Evolutionary conservation across 2,797 vertebrate species (phyloP), one percentile per base, ranked within the genome.

Genomic region (Botia kubotai): DNA sequence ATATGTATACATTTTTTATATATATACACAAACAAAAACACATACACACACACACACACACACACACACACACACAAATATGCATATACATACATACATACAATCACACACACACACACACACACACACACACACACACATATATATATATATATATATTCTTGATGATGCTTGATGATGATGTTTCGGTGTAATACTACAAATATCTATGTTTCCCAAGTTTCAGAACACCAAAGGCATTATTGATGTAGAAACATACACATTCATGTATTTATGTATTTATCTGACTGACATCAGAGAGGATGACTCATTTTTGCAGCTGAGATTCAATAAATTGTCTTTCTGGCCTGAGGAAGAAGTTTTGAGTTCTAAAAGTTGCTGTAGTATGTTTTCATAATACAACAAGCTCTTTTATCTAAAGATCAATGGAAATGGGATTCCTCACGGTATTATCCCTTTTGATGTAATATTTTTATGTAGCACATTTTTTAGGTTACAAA

Each of bases 371-470:
- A 29, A 33, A 62, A 63, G 13, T 63, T 63, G 43, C 43, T 46
- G 43, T 46, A 8, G 60, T 63, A 33, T 63, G 26, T 63, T 29
- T 33, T 16, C 26, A 63, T 33, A 63, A 63, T 33, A 33, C 60
- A 63, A 63, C 60, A 63, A 63, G 60, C 26, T 33, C 60, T 63
- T 63, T 63, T 33, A 63, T 63, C 26, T 63, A 17, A 63, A 63
- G 60, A 63, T 63, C 60, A 63, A 60, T 63, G 58, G 33, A 33
- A 33, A 63, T 63, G 26, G 2, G 14, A 63, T 29, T 63, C 60
- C 26, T 16, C 3, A 14, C 16, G 13, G 60, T 33, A 29, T 33
- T 33, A 60, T 17, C 60, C 14, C 60, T 33, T 63, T 63, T 63
- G 60, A 63, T 63, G 13, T 63, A 63, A 33, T 63, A 63, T 33